Conservation (phyloP, 2,113 vertebrate genomes). For the Irena cyanogastra region DNA sequence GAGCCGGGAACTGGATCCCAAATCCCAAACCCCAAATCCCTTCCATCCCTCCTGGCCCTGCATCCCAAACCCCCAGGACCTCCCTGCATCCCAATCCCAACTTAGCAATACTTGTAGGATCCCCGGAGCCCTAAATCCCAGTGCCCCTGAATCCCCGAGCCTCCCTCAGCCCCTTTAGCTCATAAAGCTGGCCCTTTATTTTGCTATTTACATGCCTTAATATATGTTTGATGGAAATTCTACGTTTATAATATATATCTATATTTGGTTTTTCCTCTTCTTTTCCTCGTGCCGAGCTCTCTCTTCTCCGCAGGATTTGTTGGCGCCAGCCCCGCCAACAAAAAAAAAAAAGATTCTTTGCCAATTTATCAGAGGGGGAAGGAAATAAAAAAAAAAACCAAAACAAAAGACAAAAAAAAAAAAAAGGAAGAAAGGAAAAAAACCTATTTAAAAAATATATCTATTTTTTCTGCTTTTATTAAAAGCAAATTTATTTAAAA, state of each 20-base stretch:
- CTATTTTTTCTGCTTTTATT: constrained; percentile 74
- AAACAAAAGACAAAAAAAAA: not conserved
- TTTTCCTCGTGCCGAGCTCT: constrained; percentile 27
- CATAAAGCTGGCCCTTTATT: constrained; percentile 76
- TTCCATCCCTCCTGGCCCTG: not conserved
- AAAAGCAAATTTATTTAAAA: constrained; percentile 77
- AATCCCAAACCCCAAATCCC: not conserved
- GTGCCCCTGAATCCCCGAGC: too few species aligned
- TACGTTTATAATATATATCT: constrained; percentile 63
- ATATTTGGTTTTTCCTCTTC: constrained; percentile 56
- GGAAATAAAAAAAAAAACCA: not conserved
- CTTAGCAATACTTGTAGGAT: constrained; percentile 58
- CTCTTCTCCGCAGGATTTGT: not conserved
- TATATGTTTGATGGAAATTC: constrained; percentile 76
- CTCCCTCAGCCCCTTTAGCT: constrained; percentile 17
- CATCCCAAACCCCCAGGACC: not conserved
- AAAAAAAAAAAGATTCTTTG: constrained; percentile 14
- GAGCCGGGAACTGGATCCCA: not conserved
- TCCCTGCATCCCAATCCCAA: not conserved
- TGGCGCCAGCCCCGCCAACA: not conserved
- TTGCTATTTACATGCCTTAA: constrained; percentile 81
- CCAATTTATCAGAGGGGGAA: constrained; percentile 28
- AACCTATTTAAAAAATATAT: constrained; percentile 62
- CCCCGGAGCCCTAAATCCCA: not conserved
- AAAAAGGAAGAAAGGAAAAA: not conserved